Percentiles rank a stretch among this genome's conserved stretches.
These are phyloP conservation scores for Leistus spinibarbis DNA, from an alignment of 2,888 invertebrate species.

Conservation along the genomic window DNA sequence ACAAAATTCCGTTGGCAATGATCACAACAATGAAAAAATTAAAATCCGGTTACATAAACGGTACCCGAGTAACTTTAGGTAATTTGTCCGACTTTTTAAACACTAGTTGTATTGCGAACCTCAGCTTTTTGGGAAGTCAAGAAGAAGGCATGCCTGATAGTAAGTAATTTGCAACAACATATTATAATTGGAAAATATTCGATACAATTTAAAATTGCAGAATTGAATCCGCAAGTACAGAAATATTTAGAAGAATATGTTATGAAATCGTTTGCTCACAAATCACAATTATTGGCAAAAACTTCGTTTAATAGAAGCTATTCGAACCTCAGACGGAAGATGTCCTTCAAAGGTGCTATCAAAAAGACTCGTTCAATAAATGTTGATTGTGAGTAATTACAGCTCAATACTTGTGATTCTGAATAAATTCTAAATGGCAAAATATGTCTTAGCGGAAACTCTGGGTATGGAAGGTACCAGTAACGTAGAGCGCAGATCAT, in stretches of 20 bases:
- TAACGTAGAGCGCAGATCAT: slow-evolving; percentile 62
- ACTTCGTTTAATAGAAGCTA: slow-evolving; percentile 60
- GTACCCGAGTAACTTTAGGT: slow-evolving; percentile 97
- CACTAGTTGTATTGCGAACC: slow-evolving; percentile 96
- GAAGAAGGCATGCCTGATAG: slow-evolving; percentile 91
- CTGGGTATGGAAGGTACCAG: slow-evolving; percentile 75
- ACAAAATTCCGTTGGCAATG: slow-evolving; percentile 90
- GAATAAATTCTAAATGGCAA: background rate
- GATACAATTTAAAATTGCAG: slow-evolving; percentile 56
- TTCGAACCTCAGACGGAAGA: slow-evolving; percentile 69
- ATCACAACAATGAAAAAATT: slow-evolving; percentile 97
- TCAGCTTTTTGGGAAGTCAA: slow-evolving; percentile 92
- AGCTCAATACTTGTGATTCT: background rate
- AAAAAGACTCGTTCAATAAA: slow-evolving; percentile 93
- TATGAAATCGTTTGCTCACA: slow-evolving; percentile 78
- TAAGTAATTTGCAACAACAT: slow-evolving; percentile 54
- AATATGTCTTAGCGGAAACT: slow-evolving; percentile 68
- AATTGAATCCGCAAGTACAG: slow-evolving; percentile 80
- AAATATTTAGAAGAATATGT: slow-evolving; percentile 86
- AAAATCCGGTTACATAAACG: slow-evolving; percentile 97
- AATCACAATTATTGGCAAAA: slow-evolving; percentile 69
- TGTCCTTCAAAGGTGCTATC: slow-evolving; percentile 92
- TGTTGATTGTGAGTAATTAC: slow-evolving; percentile 73
- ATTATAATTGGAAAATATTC: background rate
- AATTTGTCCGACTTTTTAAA: slow-evolving; percentile 92